Percentiles rank a stretch among this genome's conserved stretches.
phyloP scores from a whole-genome alignment of 2,113 vertebrate genomes.

The Anoplopoma fimbria region DNA sequence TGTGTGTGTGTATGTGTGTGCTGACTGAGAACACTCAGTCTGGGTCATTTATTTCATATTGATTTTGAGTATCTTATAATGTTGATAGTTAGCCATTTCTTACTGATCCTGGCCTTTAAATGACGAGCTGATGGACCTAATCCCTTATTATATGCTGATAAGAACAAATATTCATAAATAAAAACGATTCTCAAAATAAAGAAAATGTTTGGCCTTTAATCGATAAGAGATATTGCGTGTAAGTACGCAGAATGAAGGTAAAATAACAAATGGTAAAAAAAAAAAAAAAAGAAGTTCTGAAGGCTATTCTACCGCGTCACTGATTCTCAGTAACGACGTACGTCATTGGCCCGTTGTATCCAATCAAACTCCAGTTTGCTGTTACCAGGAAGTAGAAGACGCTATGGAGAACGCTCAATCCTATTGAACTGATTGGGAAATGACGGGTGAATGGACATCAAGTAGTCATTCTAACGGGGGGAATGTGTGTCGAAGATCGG shows the following conservation, averaged over 20 bases:
- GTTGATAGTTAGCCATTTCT: neutral
- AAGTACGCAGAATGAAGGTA: neutral
- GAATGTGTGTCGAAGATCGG: neutral
- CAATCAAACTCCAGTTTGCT: constrained; percentile 53
- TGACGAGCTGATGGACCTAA: neutral
- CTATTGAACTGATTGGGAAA: neutral
- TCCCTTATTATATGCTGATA: neutral
- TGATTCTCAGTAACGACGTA: constrained; percentile 26
- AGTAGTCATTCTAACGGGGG: accelerated
- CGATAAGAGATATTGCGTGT: neutral
- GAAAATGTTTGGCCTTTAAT: neutral
- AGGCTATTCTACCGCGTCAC: too few species aligned
- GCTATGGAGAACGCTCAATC: neutral
- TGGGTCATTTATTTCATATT: too few species aligned
- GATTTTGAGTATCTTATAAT: neutral
- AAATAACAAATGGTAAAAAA: neutral
- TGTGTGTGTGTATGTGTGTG: too few species aligned
- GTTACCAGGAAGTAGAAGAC: constrained; percentile 71
- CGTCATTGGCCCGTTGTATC: constrained; percentile 65
- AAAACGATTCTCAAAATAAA: neutral
- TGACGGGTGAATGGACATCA: neutral
- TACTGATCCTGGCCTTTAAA: neutral
- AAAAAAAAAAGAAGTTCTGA: neutral
- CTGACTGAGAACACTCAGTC: too few species aligned
- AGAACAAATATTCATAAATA: neutral